Evolutionary conservation across 1,140 invertebrate genomes (phyloP).

Genomic region (Apolygus lucorum): DNA sequence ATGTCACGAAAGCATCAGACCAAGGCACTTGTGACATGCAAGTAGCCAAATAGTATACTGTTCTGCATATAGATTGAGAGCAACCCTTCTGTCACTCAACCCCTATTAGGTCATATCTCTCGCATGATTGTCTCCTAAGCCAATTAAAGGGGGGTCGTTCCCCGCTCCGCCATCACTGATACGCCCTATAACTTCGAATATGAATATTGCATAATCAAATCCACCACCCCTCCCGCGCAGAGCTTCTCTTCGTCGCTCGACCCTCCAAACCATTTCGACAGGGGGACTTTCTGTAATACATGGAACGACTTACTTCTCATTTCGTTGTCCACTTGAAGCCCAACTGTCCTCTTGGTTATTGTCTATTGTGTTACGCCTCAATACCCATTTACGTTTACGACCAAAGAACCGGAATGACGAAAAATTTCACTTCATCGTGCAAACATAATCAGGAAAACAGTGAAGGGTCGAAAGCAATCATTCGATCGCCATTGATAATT

Average conservation of each 20-base stretch:
- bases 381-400: too few relatives aligned
- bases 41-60: constrained; percentile 6
- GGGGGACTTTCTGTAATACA: too few relatives aligned
- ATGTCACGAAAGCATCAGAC: neutral
- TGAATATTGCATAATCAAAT: constrained; percentile 17
- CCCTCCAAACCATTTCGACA: neutral
- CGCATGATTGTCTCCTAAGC: constrained; percentile 14
- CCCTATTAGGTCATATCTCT: constrained; percentile 20
- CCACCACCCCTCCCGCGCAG: neutral
- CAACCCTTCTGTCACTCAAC: constrained; percentile 19
- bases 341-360: too few relatives aligned
- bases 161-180: constrained; percentile 6
- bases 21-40: neutral
- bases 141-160: constrained; percentile 6
- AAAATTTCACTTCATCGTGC: too few relatives aligned
- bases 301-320: too few relatives aligned
- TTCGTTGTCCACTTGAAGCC: too few relatives aligned
- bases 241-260: neutral
- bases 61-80: constrained; percentile 18
- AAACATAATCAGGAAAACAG: too few relatives aligned
- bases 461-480: too few relatives aligned
- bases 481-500: too few relatives aligned
- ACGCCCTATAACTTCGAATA: constrained; percentile 20
- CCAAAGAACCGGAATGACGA: too few relatives aligned
- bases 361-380: too few relatives aligned